Percentiles rank a stretch among this genome's conserved stretches.
phyloP scores from a whole-genome alignment of 2,888 invertebrate species.

The Masnerella sp. region DNA sequence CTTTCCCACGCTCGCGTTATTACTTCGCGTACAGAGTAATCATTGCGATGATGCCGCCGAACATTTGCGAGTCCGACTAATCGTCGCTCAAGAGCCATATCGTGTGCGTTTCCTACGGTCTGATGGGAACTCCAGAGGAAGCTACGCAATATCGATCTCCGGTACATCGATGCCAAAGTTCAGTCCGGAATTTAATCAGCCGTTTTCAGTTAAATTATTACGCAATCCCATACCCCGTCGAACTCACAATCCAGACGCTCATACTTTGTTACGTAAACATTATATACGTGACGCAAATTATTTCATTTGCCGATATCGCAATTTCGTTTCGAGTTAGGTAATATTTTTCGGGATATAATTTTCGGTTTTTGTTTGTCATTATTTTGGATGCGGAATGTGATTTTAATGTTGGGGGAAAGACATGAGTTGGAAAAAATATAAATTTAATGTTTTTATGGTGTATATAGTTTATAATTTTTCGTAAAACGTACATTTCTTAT shows the following conservation, averaged over 20 bases:
- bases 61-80: constrained; percentile 50
- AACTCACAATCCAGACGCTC: constrained; percentile 14
- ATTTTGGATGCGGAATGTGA: too few species aligned
- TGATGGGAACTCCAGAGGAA: constrained; percentile 45
- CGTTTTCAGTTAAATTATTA: constrained; percentile 70
- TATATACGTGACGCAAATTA: constrained; percentile 9
- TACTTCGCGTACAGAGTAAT: constrained; percentile 52
- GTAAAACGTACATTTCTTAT: too few species aligned
- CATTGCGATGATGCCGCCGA: constrained; percentile 41
- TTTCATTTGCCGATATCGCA: not conserved
- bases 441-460: too few species aligned
- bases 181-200: constrained; percentile 69
- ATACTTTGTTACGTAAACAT: constrained; percentile 33
- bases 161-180: constrained; percentile 67
- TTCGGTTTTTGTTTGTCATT: too few species aligned
- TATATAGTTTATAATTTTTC: too few species aligned
- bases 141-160: constrained; percentile 63
- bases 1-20: constrained; percentile 49
- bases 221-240: constrained; percentile 59
- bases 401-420: too few species aligned
- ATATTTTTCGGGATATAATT: too few species aligned
- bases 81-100: constrained; percentile 57
- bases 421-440: too few species aligned
- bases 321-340: not conserved
- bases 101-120: constrained; percentile 48